Base-by-base conservation (phyloP, 37 sponge, comb jelly and placozoan genomes). In the Diacarnus erythraeanus region DNA sequence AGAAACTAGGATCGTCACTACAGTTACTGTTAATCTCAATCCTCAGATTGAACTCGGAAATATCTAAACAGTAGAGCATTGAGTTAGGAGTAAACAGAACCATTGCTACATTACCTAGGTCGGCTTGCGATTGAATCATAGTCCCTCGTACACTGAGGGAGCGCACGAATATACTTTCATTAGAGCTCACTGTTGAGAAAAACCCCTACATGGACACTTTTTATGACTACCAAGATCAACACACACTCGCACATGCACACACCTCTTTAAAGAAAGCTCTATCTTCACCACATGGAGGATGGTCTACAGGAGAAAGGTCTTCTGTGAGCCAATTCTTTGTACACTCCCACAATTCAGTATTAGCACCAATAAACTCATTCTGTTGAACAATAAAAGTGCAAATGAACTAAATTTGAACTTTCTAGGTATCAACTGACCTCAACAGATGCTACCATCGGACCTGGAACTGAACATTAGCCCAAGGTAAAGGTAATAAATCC, bases 241-340 rank as follows among this genome's bases (percentile, higher is more conserved):
- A 72, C 47, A 29, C n/a, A n/a, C n/a, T n/a, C n/a, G n/a, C n/a
- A n/a, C n/a, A n/a, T n/a, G n/a, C n/a, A n/a, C n/a, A 5, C 20
- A 90, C 90, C 76, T 68, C 42, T 38, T 75, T 63, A 44, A 90
- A 90, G 29, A 90, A 35, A 20, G 86, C 86, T 1, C 0, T 71
- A 42, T 90, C 86, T 23, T 8, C 70, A 39, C 86, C 78, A 84
- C 85, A 90, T 1, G 90, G 90, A 27, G 86, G 69, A 21, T 20
- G 38, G 3, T 29, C 58, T 15, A 74, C 76, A 65, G 73, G 37
- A 10, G 23, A 22, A 23, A 58, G 40, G 31, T 84, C 82, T 2
- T 4, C 33, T 10, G 71, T 84, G 34, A 1, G 23, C 90, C 90
- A 90, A 81, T 90, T 90, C 38, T 80, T 44, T 0, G 77, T 29